Base-by-base conservation (phyloP, 2,797 vertebrate genomes). In the Pseudomugil tenellus region DNA sequence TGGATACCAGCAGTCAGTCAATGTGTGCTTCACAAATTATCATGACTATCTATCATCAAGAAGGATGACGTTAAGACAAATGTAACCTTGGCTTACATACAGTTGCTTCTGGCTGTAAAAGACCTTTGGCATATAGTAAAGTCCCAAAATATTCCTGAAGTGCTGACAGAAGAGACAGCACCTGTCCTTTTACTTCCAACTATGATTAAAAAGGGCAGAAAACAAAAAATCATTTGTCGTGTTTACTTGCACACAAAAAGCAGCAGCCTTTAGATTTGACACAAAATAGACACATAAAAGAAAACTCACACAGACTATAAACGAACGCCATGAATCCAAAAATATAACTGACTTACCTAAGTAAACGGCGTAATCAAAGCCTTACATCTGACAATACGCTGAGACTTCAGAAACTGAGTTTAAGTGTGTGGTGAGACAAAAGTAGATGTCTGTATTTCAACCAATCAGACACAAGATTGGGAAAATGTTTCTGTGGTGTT, bases 81-180 rank as follows among this genome's bases (percentile, higher is more conserved):
- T 63, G 53, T 67, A 84, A 79, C 81, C 81, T 76, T 87, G 86
- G 77, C 77, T 82, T 68, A 67, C 43, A 76, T 64, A 68, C 60
- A 56, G 58, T 73, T 55, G 35, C 46, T 69, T 19, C 25, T 54
- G 46, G 71, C 29, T n/a, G 17, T n/a, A 61, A 56, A 63, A 66
- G 55, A 56, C 48, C 19, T 39, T 49, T 53, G 49, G 72, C 49
- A 61, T 72, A 74, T 32, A 34, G 28, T 59, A 55, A 48, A 21
- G 60, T 53, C 52, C 74, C 75, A 62, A 82, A 85, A 84, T 84
- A 71, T 80, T 67, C 62, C 80, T 16, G 71, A 35, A 43, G 66
- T 60, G 81, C 69, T 80, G 79, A 87, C 69, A 76, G 76, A 41
- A 39, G 39, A 77, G 71, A 82, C 10, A n/a, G 71, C 84, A 79